Percentiles rank a stretch among this genome's conserved stretches.
These are phyloP conservation scores for Xestoiulus laeticollis DNA, from an alignment of 2,888 invertebrate species.

Conservation along the genomic window DNA sequence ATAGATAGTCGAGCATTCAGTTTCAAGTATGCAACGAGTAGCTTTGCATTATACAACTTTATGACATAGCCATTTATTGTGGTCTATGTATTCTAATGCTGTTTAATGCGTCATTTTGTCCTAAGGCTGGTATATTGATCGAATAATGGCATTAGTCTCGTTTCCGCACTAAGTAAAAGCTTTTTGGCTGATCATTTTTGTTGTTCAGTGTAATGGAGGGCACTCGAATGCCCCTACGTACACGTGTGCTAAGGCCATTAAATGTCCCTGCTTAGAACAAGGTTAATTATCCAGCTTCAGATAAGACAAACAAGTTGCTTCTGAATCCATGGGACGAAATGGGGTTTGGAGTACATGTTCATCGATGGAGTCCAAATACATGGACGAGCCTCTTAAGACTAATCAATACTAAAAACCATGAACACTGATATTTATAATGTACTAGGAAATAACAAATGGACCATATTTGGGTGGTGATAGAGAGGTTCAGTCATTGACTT, in stretches of 20 bases:
- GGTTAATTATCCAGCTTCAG: constrained; percentile 26
- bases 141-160: not conserved
- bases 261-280: constrained; percentile 7
- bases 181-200: not conserved
- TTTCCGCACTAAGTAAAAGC: not conserved
- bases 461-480: not conserved
- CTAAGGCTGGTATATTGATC: not conserved
- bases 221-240: not conserved
- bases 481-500: not conserved
- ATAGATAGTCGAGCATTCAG: too few relatives aligned
- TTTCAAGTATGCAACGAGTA: too few relatives aligned
- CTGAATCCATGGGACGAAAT: constrained; percentile 26
- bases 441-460: not conserved
- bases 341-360: constrained; percentile 6
- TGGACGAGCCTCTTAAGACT: not conserved
- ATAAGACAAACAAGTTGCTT: constrained; percentile 10
- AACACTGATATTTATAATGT: not conserved
- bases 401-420: not conserved
- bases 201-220: not conserved
- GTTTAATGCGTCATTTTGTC: not conserved
- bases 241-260: not conserved
- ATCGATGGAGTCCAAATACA: not conserved
- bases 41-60: too few relatives aligned
- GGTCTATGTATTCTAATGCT: too few relatives aligned
- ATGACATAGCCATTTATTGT: too few relatives aligned